Percentiles rank a stretch among this genome's conserved stretches.
phyloP scores from a whole-genome alignment of 2,888 invertebrate species.

The Cheilosia pagana region DNA sequence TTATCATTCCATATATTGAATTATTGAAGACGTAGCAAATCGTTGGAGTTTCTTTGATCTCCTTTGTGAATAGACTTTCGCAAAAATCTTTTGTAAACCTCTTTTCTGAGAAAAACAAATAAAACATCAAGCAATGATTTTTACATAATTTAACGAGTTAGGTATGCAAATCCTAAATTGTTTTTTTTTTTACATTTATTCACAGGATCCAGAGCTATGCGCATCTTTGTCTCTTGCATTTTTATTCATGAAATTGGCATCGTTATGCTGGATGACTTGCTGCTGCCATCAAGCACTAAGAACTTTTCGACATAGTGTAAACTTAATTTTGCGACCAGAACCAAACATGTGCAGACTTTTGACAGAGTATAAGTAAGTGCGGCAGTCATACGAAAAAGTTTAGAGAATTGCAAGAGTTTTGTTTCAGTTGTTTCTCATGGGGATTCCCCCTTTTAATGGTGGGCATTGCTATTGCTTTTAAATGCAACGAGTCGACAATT shows the following conservation, averaged over 20 bases:
- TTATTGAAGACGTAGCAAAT: neutral
- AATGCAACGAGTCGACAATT: constrained; percentile 83
- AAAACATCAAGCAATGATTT: neutral
- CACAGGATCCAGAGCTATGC: constrained; percentile 62
- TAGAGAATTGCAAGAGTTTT: neutral
- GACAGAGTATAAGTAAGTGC: constrained; percentile 61
- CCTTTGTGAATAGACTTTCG: neutral
- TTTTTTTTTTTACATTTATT: neutral
- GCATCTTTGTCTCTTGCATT: constrained; percentile 59
- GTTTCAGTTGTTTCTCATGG: constrained; percentile 80
- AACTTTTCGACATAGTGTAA: constrained; percentile 67
- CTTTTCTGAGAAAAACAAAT: neutral
- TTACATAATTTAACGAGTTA: constrained; percentile 3
- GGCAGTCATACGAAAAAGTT: neutral
- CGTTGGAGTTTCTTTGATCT: neutral
- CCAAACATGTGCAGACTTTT: constrained; percentile 65
- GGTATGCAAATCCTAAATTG: neutral
- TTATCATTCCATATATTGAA: neutral
- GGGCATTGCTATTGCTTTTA: constrained; percentile 84
- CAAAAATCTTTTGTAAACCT: neutral
- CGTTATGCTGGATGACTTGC: constrained; percentile 67
- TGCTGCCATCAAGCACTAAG: constrained; percentile 67
- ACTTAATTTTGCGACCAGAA: constrained; percentile 64
- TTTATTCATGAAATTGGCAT: constrained; percentile 66
- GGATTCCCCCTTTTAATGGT: constrained; percentile 85